Evolutionary conservation across 2,888 invertebrate genomes (phyloP).

Genomic region (Pristionchus exspectatus): DNA sequence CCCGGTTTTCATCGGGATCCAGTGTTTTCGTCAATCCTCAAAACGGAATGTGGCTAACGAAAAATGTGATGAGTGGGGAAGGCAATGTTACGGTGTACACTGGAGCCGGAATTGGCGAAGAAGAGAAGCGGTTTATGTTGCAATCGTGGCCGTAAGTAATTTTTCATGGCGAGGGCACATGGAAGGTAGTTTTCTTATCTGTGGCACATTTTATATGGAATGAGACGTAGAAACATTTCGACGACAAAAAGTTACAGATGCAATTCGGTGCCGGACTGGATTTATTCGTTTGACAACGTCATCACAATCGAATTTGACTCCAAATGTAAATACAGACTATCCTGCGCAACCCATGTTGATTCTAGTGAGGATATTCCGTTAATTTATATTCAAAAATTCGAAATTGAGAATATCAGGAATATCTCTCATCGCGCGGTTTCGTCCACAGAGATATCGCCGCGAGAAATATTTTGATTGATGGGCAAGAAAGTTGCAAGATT

Average conservation of each 20-base stretch:
- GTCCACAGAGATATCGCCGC: slow-evolving; percentile 28
- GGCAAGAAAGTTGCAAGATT: slow-evolving; percentile 6
- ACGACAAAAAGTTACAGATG: not conserved
- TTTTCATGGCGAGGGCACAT: no score
- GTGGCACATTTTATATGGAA: no score
- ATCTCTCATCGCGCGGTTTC: slow-evolving; percentile 1
- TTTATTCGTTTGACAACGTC: not conserved
- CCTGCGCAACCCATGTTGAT: not conserved
- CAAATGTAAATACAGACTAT: not conserved
- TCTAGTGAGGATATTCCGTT: not conserved
- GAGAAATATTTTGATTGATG: slow-evolving; percentile 16
- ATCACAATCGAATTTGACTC: not conserved
- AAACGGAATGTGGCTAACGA: not conserved
- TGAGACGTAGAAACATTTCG: no score
- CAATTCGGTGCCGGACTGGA: not conserved
- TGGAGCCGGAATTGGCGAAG: not conserved
- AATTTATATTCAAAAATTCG: no score
- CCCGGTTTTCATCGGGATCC: not conserved
- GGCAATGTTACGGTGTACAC: not conserved
- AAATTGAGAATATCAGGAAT: not conserved
- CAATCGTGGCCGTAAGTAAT: not conserved
- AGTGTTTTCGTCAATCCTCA: not conserved
- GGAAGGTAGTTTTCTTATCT: no score
- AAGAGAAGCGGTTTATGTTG: not conserved
- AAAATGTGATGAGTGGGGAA: not conserved